Evolutionary conservation across 92 coral and sea anemone genomes (phyloP).

Genomic region (Micromussa lordhowensis): DNA sequence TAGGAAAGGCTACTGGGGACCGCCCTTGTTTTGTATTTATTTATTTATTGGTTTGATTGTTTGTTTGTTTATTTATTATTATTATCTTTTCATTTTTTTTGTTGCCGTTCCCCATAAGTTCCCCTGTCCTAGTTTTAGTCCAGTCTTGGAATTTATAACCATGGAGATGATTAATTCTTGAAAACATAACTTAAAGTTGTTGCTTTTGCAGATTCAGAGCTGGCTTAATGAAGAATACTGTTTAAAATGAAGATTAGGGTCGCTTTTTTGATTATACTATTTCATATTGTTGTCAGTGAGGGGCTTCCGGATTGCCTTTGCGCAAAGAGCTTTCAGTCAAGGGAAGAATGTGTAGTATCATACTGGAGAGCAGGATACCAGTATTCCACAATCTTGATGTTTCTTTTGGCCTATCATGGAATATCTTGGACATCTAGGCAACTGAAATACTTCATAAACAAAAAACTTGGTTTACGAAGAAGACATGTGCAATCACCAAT

Average conservation of each 20-base stretch:
- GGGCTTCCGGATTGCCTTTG: conserved; percentile 57
- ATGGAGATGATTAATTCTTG: background rate
- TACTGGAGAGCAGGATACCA: conserved; percentile 54
- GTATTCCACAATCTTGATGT: conserved; percentile 40
- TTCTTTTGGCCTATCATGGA: conserved; percentile 46
- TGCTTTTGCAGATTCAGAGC: background rate
- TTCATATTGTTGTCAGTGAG: conserved; percentile 35
- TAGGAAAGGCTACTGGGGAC: too few species aligned
- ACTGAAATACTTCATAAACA: conserved; percentile 38
- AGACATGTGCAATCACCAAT: conserved; percentile 25
- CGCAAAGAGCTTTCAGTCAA: conserved; percentile 30
- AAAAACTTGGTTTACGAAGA: conserved; percentile 29
- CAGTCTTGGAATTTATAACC: background rate
- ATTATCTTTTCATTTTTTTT: too few species aligned
- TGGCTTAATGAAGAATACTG: background rate
- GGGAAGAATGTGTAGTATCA: conserved; percentile 37
- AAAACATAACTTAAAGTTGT: background rate
- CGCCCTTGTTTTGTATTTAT: too few species aligned
- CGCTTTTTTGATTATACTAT: conserved; percentile 6
- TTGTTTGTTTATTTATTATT: too few species aligned
- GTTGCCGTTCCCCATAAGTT: background rate
- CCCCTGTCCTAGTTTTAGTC: background rate
- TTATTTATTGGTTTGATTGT: too few species aligned
- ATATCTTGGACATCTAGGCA: conserved; percentile 33
- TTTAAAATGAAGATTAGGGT: background rate